Conservation (phyloP, 2,888 invertebrate genomes). For the Macrosoma leucophasiata region DNA sequence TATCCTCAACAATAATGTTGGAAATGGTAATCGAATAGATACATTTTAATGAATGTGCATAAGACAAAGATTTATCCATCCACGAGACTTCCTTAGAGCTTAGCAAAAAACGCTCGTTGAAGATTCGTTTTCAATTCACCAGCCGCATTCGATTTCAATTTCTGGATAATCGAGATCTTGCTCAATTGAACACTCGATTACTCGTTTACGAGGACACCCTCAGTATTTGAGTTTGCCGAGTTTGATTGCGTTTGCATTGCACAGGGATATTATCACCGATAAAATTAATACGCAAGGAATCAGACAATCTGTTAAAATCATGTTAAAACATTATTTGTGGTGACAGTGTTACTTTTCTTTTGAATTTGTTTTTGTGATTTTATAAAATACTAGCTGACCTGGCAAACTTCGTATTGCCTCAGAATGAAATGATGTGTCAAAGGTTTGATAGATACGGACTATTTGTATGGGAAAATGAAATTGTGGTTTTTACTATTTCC, state of each 20-base stretch:
- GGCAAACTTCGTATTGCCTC: no score
- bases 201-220: constrained; percentile 64
- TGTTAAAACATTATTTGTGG: constrained; percentile 4
- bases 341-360: no score
- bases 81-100: constrained; percentile 24
- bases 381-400: no score
- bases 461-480: no score
- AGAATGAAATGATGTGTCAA: no score
- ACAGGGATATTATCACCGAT: constrained; percentile 47
- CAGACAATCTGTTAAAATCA: constrained; percentile 25
- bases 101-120: constrained; percentile 38
- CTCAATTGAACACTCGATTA: constrained; percentile 73
- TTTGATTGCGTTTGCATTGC: constrained; percentile 69
- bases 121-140: constrained; percentile 57
- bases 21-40: constrained; percentile 27
- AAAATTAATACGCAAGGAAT: constrained; percentile 43
- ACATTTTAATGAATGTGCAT: constrained; percentile 17
- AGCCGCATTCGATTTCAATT: constrained; percentile 65
- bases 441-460: no score
- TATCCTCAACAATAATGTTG: no score
- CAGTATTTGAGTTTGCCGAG: constrained; percentile 65
- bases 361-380: no score
- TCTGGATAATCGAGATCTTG: constrained; percentile 70
- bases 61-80: constrained; percentile 8
- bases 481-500: no score